A percentile compares a stretch with the other conserved stretches of the same genome.
phyloP scores from a whole-genome alignment of 2,888 invertebrate genomes.

The Linnaemya vulpina region DNA sequence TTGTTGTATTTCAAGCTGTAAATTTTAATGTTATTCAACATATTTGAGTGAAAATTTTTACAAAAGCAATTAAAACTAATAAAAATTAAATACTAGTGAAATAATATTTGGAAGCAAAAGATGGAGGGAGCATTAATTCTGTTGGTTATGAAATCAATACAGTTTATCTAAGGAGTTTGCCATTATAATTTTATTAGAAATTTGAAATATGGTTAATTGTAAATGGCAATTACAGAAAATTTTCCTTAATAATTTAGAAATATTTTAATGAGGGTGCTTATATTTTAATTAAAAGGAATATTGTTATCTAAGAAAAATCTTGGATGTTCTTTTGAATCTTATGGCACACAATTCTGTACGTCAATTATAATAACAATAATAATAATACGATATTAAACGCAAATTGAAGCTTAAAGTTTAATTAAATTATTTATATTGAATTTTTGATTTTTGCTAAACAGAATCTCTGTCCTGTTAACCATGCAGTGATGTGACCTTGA shows the following conservation, averaged over 20 bases:
- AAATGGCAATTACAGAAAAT: not conserved
- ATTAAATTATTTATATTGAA: no score
- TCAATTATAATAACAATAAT: no score
- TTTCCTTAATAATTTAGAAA: not conserved
- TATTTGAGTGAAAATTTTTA: constrained; percentile 12
- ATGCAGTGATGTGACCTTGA: no score
- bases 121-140: not conserved
- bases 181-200: not conserved
- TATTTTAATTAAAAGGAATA: not conserved
- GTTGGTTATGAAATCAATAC: constrained; percentile 3
- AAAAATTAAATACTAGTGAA: constrained; percentile 20
- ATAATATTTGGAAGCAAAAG: not conserved
- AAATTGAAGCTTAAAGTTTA: no score
- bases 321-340: no score
- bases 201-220: not conserved
- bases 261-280: not conserved
- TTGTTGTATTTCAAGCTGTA: constrained; percentile 4
- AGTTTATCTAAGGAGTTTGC: not conserved
- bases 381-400: no score
- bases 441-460: no score
- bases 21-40: constrained; percentile 14
- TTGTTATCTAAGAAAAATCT: not conserved
- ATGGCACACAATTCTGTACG: no score
- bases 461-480: no score
- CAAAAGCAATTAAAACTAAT: constrained; percentile 16